A percentile compares a stretch with the other conserved stretches of the same genome.
Evolutionary conservation across 2,888 invertebrate genomes (phyloP).

Genomic region (Microplitis manilae): DNA sequence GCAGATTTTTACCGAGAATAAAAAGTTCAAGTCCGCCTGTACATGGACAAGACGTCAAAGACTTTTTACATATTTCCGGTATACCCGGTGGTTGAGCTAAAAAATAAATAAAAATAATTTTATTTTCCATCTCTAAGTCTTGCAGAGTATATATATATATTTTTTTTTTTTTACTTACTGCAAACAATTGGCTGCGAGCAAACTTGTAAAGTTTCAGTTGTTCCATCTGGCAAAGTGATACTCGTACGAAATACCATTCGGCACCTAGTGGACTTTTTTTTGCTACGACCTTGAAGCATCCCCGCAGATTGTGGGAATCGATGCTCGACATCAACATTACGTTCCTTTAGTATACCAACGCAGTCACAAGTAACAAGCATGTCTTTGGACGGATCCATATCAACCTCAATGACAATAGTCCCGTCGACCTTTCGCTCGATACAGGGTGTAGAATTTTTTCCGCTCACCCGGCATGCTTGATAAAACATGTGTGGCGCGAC

Average conservation of each 20-base stretch:
- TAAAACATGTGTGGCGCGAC: conserved; percentile 97
- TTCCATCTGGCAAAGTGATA: conserved; percentile 84
- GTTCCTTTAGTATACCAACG: conserved; percentile 95
- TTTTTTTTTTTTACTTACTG: conserved; percentile 75
- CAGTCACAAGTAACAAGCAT: conserved; percentile 97
- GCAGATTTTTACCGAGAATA: conserved; percentile 92
- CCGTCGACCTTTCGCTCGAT: conserved; percentile 92
- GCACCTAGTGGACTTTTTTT: conserved; percentile 95
- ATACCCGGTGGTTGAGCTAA: conserved; percentile 93
- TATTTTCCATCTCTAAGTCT: not conserved
- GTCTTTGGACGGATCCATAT: conserved; percentile 89
- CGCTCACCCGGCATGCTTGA: conserved; percentile 95
- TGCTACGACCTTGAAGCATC: conserved; percentile 77
- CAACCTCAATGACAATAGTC: conserved; percentile 94
- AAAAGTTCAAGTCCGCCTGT: conserved; percentile 88
- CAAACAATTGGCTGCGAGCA: conserved; percentile 93
- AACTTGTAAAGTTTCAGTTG: conserved; percentile 87
- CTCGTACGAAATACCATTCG: conserved; percentile 94
- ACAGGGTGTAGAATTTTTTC: conserved; percentile 96
- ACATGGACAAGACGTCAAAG: conserved; percentile 84
- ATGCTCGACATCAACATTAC: conserved; percentile 96
- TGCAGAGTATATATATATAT: conserved; percentile 9
- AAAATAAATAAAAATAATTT: conserved; percentile 17
- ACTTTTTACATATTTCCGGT: conserved; percentile 93
- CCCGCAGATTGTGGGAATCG: conserved; percentile 88